Base-by-base conservation (phyloP, 2,797 vertebrate genomes). In the Pipistrellus kuhlii region DNA sequence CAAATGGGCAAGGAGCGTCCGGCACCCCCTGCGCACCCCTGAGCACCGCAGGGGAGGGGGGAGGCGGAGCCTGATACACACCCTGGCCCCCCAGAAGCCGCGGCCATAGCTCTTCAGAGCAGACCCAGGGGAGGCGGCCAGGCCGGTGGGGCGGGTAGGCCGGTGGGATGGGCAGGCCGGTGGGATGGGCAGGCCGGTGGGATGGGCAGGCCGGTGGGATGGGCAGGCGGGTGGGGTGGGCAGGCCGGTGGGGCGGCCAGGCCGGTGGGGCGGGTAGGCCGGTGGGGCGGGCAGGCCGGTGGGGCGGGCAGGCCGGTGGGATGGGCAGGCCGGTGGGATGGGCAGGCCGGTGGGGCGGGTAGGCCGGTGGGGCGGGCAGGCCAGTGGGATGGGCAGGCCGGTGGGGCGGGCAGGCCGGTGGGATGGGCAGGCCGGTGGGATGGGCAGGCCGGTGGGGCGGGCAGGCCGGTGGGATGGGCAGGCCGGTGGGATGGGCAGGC, bases 161-260 rank as follows among this genome's bases (percentile, higher is more conserved):
- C 38, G 68, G 38, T 0, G 8, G 25, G 9, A 27, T 3, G 23
- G 23, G 6, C 51, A n/a, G 69, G 41, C 59, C 30, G 25, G 5
- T 12, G 5, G 35, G 38, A 5, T 38, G 38, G 38, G 38, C 38
- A 38, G 38, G 38, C 38, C 38, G 68, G 38, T 0, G 8, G 25
- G 9, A 27, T 5, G 23, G 23, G 8, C 51, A n/a, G 69, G 41
- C 59, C 30, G 25, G 5, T 12, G 5, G 35, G 21, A 11, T 0
- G 23, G 23, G 8, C 46, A 48, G 46, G 46, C 46, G 2, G 69
- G 5, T 12, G 5, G 35, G 21, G 10, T 0, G 20, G 32, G 6
- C 38, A 41, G 38, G 38, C 38, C 38, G 69, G 38, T 0, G 8
- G 25, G 9, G 27, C 3, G 23, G 25, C 6, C 51, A n/a, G 69